These are phyloP conservation scores for Mylabris phalerata DNA, from an alignment of 1,140 invertebrate species.

Conservation along the genomic window DNA sequence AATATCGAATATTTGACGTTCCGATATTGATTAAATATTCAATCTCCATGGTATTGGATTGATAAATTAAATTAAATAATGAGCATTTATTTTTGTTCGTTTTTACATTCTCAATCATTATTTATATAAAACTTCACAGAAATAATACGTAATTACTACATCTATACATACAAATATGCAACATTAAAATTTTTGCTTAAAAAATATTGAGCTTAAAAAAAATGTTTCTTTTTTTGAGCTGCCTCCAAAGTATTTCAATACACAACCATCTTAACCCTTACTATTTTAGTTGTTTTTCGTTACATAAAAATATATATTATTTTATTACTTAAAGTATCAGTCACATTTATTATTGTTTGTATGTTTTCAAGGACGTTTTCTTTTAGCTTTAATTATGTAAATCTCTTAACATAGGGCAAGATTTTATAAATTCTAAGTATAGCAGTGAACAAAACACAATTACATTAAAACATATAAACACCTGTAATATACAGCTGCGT, in stretches of 20 bases:
- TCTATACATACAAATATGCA: constrained; percentile 9
- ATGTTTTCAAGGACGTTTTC: constrained; percentile 12
- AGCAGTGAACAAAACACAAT: background rate
- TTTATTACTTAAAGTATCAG: constrained; percentile 2
- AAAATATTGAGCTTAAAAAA: constrained; percentile 12
- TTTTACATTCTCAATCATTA: constrained; percentile 1
- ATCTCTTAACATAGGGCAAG: constrained; percentile 5
- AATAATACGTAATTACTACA: constrained; percentile 5
- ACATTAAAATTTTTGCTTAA: constrained; percentile 1
- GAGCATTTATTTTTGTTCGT: background rate
- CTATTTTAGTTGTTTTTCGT: constrained; percentile 1
- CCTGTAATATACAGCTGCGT: constrained; percentile 21
- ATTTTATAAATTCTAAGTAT: background rate
- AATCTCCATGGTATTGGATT: background rate
- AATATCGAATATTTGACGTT: background rate
- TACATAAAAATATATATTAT: constrained; percentile 14
- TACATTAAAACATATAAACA: constrained; percentile 12
- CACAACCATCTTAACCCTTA: constrained; percentile 4
- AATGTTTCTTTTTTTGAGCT: background rate
- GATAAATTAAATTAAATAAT: too few species aligned
- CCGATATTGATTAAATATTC: background rate
- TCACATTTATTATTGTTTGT: constrained; percentile 14
- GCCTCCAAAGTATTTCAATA: constrained; percentile 1
- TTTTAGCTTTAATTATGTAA: background rate
- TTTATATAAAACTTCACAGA: constrained; percentile 12